phyloP scores from a whole-genome alignment of 2,113 vertebrate species.

The Epinephelus fuscoguttatus region DNA sequence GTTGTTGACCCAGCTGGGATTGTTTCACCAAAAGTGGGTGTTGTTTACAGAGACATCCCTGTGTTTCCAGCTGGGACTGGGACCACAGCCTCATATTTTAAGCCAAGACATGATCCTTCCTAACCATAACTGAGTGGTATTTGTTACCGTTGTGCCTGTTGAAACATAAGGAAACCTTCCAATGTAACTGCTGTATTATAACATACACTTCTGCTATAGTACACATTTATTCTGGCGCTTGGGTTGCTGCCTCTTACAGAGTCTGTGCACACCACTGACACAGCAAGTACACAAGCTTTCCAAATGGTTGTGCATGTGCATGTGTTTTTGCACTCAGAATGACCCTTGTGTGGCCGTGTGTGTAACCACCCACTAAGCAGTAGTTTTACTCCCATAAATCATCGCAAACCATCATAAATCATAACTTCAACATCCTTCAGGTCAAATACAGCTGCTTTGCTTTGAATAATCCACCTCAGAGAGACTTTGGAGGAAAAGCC shows the following conservation, averaged over 20 bases:
- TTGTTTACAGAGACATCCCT: too few species aligned
- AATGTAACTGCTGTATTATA: too few species aligned
- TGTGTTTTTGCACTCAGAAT: constrained; percentile 4
- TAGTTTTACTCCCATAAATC: constrained; percentile 60
- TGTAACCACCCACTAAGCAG: constrained; percentile 25
- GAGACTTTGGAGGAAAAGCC: constrained; percentile 22
- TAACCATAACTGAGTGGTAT: too few species aligned
- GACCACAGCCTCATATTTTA: too few species aligned
- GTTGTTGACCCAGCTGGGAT: too few species aligned
- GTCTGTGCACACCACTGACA: not conserved
- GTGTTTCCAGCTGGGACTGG: too few species aligned
- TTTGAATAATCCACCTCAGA: constrained; percentile 60
- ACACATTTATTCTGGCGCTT: too few species aligned
- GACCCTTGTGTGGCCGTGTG: not conserved
- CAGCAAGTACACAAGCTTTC: not conserved
- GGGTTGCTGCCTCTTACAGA: not conserved
- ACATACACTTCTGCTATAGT: too few species aligned
- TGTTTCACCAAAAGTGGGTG: too few species aligned
- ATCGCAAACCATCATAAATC: constrained; percentile 50
- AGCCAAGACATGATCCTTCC: too few species aligned
- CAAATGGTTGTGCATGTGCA: not conserved
- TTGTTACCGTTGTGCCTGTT: too few species aligned
- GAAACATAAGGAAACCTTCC: too few species aligned
- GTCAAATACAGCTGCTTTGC: constrained; percentile 48
- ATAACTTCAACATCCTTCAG: constrained; percentile 36